Percentiles rank a stretch among this genome's conserved stretches.
Evolutionary conservation across 2,888 invertebrate species (phyloP).

Genomic region (Pteria penguin): DNA sequence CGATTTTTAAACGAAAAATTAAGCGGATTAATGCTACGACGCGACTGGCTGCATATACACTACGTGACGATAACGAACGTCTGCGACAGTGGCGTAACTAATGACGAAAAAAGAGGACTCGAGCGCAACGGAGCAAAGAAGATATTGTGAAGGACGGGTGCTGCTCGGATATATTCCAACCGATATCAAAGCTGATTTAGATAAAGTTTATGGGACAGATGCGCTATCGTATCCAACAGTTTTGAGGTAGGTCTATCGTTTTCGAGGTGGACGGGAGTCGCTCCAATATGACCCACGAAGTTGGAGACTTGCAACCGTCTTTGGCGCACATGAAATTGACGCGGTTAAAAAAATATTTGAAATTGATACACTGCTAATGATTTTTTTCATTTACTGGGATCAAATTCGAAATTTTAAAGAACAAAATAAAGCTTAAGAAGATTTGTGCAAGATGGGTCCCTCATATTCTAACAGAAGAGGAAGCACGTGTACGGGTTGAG

Average conservation of each 20-base stretch:
- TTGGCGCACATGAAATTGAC: neutral
- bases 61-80: too few relatives aligned
- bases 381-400: neutral
- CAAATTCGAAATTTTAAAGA: neutral
- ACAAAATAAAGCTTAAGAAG: neutral
- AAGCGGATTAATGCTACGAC: too few relatives aligned
- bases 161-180: neutral
- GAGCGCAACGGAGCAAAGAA: neutral
- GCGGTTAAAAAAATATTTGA: neutral
- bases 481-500: neutral
- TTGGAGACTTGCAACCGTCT: neutral
- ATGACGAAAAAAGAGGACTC: neutral
- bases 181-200: neutral
- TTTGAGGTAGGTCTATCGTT: neutral
- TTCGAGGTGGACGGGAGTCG: neutral
- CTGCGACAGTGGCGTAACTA: too few relatives aligned
- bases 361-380: neutral
- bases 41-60: too few relatives aligned
- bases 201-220: neutral
- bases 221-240: neutral
- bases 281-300: neutral
- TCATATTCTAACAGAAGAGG: neutral
- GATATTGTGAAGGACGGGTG: neutral
- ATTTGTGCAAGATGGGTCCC: neutral
- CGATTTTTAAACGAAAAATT: too few relatives aligned